phyloP scores from a whole-genome alignment of 2,888 invertebrate genomes.

The Xestoiulus laeticollis region DNA sequence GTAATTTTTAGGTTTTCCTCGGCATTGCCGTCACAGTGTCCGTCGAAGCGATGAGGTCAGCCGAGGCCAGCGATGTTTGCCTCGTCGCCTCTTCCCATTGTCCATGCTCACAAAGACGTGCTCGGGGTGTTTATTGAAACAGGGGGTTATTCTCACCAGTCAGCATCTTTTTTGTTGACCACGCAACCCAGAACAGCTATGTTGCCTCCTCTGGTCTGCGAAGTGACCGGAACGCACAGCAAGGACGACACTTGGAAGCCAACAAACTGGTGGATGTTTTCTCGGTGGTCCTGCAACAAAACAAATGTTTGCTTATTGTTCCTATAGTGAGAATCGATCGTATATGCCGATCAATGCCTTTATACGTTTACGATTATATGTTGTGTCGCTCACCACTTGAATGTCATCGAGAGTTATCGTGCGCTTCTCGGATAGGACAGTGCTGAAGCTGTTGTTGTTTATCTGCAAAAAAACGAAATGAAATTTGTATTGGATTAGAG shows the following conservation, averaged over 20 bases:
- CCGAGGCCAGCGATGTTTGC: too few species aligned
- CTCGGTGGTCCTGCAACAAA: constrained; percentile 51
- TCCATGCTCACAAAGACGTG: neutral
- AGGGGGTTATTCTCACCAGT: neutral
- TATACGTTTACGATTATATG: neutral
- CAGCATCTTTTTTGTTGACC: constrained; percentile 54
- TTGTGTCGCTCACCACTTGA: constrained; percentile 51
- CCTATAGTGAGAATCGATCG: neutral
- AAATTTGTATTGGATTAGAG: neutral
- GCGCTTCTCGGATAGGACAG: constrained; percentile 53
- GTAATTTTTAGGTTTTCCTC: too few species aligned
- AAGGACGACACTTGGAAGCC: constrained; percentile 51
- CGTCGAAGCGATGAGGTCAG: too few species aligned
- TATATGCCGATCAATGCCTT: neutral
- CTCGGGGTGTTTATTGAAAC: neutral
- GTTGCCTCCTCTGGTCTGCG: constrained; percentile 54
- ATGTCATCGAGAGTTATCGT: constrained; percentile 53
- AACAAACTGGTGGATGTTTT: constrained; percentile 48
- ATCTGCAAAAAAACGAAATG: constrained; percentile 44
- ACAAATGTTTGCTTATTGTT: neutral
- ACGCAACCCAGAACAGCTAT: constrained; percentile 54
- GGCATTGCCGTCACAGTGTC: too few species aligned
- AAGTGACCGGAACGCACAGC: constrained; percentile 55
- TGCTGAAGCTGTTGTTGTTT: constrained; percentile 54
- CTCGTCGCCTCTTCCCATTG: neutral